Base-by-base conservation (phyloP, 1,140 invertebrate species). In the Scaptomyza hsui region DNA sequence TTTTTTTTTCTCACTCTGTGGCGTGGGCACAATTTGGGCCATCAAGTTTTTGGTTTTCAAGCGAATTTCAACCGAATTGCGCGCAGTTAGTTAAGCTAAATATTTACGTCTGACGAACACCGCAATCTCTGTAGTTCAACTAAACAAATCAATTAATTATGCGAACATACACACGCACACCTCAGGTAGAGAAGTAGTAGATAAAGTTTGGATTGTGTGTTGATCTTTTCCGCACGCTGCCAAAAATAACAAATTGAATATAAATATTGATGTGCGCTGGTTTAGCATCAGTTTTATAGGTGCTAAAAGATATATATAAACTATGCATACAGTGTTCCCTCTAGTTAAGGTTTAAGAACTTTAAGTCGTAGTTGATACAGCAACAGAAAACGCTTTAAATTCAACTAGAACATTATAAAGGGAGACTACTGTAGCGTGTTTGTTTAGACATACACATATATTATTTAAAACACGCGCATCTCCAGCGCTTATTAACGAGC, bases 71-170 rank as follows among this genome's bases (percentile, higher is more conserved):
- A 32, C 49, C 67, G 55, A 83, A 83, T 85, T 79, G 53, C 55
- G 62, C 81, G 51, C 73, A 75, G 79, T 72, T 68, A 61, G 75
- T 59, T 74, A 80, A 86, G 35, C 68, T 85, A 85, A 85, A 85
- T 81, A 85, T 85, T 85, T 86, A 86, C 62, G 24, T 52, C 57
- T 55, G 47, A 72, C 26, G 48, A 60, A 83, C 53, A 78, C 74
- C 78, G 47, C 65, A 82, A 67, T 64, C 56, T 56, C 39, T 52
- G 47, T 57, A 71, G 77, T 72, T 86, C 21, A 78, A 75, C 82
- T 82, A 88, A 86, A 88, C 82, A 88, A 88, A 88, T 88, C 75
- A 88, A 88, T 88, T 88, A 82, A 88, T 88, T 88, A 78, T 75
- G 61, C 74, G 72, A 60, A 78, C 47, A 70, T 55, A 55, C 56